Conservation (phyloP, 2,113 vertebrate genomes). For the Hippopotamus amphibius region DNA sequence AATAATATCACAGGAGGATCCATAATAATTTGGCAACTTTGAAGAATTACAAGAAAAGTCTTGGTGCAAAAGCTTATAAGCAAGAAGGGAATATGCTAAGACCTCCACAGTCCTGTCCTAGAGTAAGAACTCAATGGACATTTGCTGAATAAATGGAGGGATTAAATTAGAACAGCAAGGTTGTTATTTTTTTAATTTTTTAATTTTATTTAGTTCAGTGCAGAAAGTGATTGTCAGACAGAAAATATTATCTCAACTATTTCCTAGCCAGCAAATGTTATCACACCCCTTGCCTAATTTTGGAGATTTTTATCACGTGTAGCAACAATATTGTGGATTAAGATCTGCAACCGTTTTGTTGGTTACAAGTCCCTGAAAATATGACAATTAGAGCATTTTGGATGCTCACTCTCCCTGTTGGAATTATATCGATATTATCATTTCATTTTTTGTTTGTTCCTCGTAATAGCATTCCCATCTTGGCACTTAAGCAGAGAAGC, state of each 20-base stretch:
- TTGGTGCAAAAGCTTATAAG: neutral
- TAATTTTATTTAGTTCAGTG: neutral
- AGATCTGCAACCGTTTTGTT: neutral
- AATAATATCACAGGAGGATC: neutral
- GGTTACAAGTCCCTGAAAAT: neutral
- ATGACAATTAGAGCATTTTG: neutral
- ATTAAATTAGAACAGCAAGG: neutral
- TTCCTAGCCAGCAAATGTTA: neutral
- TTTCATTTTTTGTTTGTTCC: constrained; percentile 15
- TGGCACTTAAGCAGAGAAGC: neutral
- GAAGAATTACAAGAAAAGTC: neutral
- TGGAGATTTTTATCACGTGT: constrained; percentile 18
- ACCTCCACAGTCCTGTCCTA: neutral
- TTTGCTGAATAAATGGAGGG: neutral
- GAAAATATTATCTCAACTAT: neutral
- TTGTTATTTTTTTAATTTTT: too few species aligned
- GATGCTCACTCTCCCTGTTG: neutral
- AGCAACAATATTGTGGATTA: neutral
- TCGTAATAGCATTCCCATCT: neutral
- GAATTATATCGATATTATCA: neutral
- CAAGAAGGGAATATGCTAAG: neutral
- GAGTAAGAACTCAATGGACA: neutral
- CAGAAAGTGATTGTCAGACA: neutral
- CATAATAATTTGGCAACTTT: neutral
- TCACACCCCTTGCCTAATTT: neutral